Conservation (phyloP, 2,888 invertebrate genomes). For the Carpatolechia fugitivella region DNA sequence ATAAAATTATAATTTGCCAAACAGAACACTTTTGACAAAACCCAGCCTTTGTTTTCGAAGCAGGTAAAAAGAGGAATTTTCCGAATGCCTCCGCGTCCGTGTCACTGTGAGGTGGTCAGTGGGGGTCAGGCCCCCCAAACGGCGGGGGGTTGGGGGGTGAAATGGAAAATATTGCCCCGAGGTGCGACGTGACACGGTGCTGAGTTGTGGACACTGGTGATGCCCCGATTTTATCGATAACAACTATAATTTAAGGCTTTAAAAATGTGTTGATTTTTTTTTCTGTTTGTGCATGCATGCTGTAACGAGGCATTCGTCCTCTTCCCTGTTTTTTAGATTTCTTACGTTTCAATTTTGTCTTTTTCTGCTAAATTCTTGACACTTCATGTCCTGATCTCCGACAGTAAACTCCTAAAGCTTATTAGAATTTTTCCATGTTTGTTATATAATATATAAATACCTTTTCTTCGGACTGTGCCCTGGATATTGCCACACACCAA, state of each 20-base stretch:
- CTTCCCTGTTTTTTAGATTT: too few relatives aligned
- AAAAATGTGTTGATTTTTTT: too few relatives aligned
- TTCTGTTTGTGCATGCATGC: too few relatives aligned
- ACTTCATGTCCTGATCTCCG: too few relatives aligned
- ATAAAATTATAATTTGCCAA: neutral
- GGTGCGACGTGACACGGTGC: slow-evolving; percentile 42
- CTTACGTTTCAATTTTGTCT: too few relatives aligned
- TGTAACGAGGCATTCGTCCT: too few relatives aligned
- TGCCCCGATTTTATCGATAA: slow-evolving; percentile 10
- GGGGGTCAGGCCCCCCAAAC: slow-evolving; percentile 5
- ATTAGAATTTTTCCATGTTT: too few relatives aligned
- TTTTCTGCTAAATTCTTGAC: too few relatives aligned
- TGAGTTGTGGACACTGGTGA: slow-evolving; percentile 10
- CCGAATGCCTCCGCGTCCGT: slow-evolving; percentile 31
- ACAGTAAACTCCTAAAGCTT: too few relatives aligned
- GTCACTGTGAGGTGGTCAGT: neutral
- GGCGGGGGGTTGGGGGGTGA: slow-evolving; percentile 17
- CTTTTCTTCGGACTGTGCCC: too few relatives aligned
- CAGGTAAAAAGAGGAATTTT: slow-evolving; percentile 44
- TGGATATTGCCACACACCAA: too few relatives aligned
- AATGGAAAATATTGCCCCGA: slow-evolving; percentile 40
- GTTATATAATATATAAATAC: too few relatives aligned
- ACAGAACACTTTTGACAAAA: neutral
- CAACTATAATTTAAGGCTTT: neutral
- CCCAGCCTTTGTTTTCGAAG: slow-evolving; percentile 38